Percentiles rank a stretch among this genome's conserved stretches.
Conservation (phyloP, 2,113 vertebrate species). For the Callipepla squamata region DNA sequence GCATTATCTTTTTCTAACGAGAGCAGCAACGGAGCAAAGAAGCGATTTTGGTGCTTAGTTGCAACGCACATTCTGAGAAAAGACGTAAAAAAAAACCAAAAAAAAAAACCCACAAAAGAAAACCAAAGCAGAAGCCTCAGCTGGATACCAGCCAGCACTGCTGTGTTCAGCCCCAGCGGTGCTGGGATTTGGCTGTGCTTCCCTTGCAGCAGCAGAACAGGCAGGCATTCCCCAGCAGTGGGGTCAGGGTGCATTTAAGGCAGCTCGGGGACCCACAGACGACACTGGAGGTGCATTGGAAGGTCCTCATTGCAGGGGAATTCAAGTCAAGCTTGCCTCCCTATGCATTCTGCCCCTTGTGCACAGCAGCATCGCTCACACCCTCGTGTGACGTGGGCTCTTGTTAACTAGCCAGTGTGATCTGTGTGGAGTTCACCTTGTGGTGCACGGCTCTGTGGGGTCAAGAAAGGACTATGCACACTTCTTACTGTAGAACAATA, state of each 20-base stretch:
- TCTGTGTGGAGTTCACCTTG: background rate
- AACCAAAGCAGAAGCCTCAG: background rate
- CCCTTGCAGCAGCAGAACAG: background rate
- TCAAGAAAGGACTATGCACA: background rate
- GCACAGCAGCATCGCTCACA: fast-evolving
- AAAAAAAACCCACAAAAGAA: background rate
- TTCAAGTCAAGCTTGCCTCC: background rate
- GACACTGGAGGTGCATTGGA: background rate
- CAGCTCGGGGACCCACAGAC: background rate
- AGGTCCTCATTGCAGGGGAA: fast-evolving
- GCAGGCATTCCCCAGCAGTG: background rate
- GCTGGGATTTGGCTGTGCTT: background rate
- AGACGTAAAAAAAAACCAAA: background rate
- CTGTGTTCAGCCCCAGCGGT: background rate
- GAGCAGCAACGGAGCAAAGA: background rate
- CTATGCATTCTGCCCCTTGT: background rate
- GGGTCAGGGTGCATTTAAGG: too few species aligned
- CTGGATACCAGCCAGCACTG: fast-evolving
- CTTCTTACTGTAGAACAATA: background rate
- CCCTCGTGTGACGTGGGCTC: background rate
- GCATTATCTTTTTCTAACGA: background rate
- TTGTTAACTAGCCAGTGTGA: background rate
- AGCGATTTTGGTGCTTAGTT: background rate
- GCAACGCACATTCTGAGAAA: background rate
- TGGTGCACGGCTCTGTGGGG: background rate